These are phyloP conservation scores for Machimus rusticus DNA, from an alignment of 2,888 invertebrate species.

Conservation along the genomic window DNA sequence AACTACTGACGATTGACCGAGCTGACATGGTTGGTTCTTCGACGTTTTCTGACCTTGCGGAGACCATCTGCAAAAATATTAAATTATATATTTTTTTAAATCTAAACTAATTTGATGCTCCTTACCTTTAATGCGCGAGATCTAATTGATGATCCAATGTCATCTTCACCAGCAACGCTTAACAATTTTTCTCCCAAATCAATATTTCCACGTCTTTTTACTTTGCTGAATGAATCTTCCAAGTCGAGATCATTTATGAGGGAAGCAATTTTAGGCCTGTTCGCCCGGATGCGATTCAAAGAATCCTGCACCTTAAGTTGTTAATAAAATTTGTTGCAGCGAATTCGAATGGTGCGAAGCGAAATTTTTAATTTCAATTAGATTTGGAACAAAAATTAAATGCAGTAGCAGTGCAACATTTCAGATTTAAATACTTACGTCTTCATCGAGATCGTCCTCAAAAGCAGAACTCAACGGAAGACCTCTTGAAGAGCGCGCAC, in stretches of 20 bases:
- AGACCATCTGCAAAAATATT: constrained; percentile 40
- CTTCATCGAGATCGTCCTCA: constrained; percentile 62
- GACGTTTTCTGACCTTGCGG: constrained; percentile 12
- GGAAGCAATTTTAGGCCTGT: constrained; percentile 62
- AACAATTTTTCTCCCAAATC: constrained; percentile 54
- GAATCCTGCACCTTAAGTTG: constrained; percentile 68
- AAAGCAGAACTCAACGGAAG: constrained; percentile 64
- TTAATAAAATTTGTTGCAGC: constrained; percentile 33
- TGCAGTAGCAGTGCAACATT: not conserved
- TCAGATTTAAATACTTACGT: constrained; percentile 58
- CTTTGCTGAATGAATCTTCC: constrained; percentile 67
- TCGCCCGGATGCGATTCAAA: constrained; percentile 69
- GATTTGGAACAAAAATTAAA: not conserved
- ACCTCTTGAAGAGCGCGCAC: constrained; percentile 65
- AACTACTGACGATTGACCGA: constrained; percentile 60
- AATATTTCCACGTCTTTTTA: constrained; percentile 66
- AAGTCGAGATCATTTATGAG: constrained; percentile 64
- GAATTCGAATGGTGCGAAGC: not conserved
- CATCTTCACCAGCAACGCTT: constrained; percentile 70
- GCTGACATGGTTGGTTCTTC: constrained; percentile 50
- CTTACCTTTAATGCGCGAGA: constrained; percentile 62
- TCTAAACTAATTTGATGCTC: not conserved
- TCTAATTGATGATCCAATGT: constrained; percentile 65
- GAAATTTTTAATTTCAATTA: not conserved
- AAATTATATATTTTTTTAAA: not conserved